Evolutionary conservation across 2,797 vertebrate genomes (phyloP).

Genomic region (Zonotrichia albicollis): DNA sequence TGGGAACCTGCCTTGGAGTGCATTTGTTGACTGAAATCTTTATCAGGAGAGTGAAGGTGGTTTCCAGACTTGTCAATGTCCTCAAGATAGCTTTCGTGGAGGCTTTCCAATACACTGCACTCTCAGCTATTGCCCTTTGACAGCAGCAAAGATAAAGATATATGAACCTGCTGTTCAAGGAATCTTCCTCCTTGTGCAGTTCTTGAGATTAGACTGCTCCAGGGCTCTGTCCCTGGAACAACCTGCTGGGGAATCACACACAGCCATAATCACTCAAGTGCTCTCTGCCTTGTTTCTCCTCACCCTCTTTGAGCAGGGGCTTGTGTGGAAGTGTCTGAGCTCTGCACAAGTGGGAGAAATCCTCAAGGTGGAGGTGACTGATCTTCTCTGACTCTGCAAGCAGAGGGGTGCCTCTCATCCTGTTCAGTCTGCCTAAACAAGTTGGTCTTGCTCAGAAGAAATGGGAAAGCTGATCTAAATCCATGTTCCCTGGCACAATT

Average conservation of each 20-base stretch:
- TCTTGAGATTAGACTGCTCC: neutral
- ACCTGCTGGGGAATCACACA: neutral
- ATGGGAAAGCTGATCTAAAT: neutral
- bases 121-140: slow-evolving; percentile 58
- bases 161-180: neutral
- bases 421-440: neutral
- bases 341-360: fast-evolving
- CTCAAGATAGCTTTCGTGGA: neutral
- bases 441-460: neutral
- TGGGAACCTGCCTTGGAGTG: no score
- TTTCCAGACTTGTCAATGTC: neutral
- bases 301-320: neutral
- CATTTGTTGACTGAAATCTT: slow-evolving; percentile 12
- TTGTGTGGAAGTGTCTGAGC: neutral
- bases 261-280: neutral
- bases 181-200: neutral
- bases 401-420: neutral
- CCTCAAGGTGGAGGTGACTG: neutral
- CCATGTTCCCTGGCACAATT: neutral
- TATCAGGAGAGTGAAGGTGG: slow-evolving; percentile 64
- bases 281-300: neutral
- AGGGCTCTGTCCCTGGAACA: neutral
- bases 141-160: slow-evolving; percentile 46
- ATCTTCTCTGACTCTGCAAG: neutral
- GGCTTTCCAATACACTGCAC: slow-evolving; percentile 7